phyloP scores from a whole-genome alignment of 2,888 invertebrate species.

The Euzetes globulus region DNA sequence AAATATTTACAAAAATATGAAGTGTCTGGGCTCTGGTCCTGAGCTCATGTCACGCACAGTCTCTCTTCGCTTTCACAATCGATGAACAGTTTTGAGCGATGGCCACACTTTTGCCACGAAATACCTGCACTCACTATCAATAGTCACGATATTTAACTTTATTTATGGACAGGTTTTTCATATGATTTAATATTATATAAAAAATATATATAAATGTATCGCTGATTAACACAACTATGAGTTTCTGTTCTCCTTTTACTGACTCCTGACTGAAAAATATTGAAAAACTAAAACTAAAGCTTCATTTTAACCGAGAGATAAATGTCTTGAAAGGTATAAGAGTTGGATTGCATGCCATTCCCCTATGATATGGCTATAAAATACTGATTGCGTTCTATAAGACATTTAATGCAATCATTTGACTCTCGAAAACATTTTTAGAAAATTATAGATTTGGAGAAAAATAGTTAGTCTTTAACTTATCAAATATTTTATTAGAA shows the following conservation, averaged over 20 bases:
- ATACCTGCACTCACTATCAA: constrained; percentile 15
- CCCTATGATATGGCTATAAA: background rate
- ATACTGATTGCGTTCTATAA: background rate
- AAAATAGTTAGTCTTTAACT: background rate
- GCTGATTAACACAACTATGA: constrained; percentile 11
- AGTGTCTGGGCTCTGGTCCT: background rate
- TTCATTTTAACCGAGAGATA: background rate
- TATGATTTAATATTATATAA: background rate
- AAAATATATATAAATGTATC: constrained; percentile 17
- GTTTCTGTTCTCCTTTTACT: background rate
- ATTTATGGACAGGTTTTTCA: constrained; percentile 12
- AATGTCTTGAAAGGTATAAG: background rate
- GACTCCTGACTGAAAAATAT: background rate
- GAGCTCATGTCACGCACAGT: constrained; percentile 17
- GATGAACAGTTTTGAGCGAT: constrained; percentile 3
- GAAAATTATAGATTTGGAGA: background rate
- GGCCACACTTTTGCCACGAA: constrained; percentile 28
- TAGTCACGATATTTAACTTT: constrained; percentile 25
- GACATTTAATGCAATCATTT: background rate
- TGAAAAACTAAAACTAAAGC: background rate
- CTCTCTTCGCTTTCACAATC: constrained; percentile 10
- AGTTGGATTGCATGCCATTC: background rate
- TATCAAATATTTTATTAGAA: background rate
- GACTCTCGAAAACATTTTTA: background rate
- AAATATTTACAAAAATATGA: background rate